Evolutionary conservation across 2,113 vertebrate genomes (phyloP), one percentile per base, ranked within the genome.

Genomic region (Montifringilla adamsi): DNA sequence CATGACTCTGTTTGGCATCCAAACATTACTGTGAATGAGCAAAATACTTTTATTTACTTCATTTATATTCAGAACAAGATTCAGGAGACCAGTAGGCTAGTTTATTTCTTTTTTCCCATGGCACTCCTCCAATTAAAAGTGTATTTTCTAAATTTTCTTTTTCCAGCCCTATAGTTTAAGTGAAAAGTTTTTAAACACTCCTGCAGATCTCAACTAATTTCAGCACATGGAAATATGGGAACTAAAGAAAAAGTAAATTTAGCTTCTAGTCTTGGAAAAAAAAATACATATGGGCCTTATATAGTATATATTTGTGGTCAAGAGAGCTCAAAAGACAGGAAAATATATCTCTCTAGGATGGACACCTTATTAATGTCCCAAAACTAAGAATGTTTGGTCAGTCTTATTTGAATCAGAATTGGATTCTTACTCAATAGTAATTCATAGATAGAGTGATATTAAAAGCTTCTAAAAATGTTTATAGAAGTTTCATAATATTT

Each of bases 231-330:
- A 86, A 92, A 35, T 30, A 1, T 27, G 6, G 6, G 7, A 8
- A 44, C 31, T 84, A 19, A 76, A 77, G 19, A 66, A 44, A 43
- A 59, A 58, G 9, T 6, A 81, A 81, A 56, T 1, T 56, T 7
- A 31, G 4, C 60, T 80, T 73, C 53, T 24, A 60, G 5, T 8
- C 20, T 67, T 74, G 21, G 3, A 55, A 68, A 87, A 83, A 84
- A 68, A 24, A 1, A 10, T 53, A 15, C 0, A 0, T 49, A 39
- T 33, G 41, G 41, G 5, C 13, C 44, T 72, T 24, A 28, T 43
- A 30, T 1, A 73, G 2, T 35, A 23, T 9, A 2, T 47, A 35
- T 33, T 31, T 76, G 27, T 35, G 15, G 16, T 75, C 27, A 52
- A 60, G n/a, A 63, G 16, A 39, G 8, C 12, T 63, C 35, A 50